Conservation (phyloP, 1,140 invertebrate species). For the Lysiphlebus fabarum region DNA sequence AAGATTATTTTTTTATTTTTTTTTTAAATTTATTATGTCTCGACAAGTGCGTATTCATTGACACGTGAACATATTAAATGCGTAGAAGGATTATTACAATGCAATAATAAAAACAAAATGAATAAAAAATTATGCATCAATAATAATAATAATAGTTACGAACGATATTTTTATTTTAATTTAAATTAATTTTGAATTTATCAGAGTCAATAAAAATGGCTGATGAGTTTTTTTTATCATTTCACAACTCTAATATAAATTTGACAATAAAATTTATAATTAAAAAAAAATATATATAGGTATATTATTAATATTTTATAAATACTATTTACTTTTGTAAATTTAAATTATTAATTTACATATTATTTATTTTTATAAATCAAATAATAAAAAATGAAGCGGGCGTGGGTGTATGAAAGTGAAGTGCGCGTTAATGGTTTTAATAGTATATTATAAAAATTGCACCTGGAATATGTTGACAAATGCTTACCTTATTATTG, state of each 20-base stretch:
- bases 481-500: no score
- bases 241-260: neutral
- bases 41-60: slow-evolving; percentile 3
- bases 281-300: neutral
- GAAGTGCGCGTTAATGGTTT: slow-evolving; percentile 17
- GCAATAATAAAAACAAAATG: neutral
- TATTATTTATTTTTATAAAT: neutral
- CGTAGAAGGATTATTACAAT: neutral
- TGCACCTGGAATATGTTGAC: neutral
- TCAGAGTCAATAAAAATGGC: no score
- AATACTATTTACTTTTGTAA: neutral
- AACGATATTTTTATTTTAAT: neutral
- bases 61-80: neutral
- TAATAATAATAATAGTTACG: neutral
- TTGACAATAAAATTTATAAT: slow-evolving; percentile 1
- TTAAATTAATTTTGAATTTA: no score
- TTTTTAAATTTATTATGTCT: neutral
- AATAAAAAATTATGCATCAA: neutral
- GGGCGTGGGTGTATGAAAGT: slow-evolving; percentile 16
- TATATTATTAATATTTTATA: slow-evolving; percentile 1
- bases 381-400: neutral
- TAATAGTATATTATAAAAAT: neutral
- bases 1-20: neutral
- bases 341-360: neutral
- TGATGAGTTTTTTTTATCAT: no score